Evolutionary conservation across 2,113 vertebrate species (phyloP).

Genomic region (Pollachius pollachius): DNA sequence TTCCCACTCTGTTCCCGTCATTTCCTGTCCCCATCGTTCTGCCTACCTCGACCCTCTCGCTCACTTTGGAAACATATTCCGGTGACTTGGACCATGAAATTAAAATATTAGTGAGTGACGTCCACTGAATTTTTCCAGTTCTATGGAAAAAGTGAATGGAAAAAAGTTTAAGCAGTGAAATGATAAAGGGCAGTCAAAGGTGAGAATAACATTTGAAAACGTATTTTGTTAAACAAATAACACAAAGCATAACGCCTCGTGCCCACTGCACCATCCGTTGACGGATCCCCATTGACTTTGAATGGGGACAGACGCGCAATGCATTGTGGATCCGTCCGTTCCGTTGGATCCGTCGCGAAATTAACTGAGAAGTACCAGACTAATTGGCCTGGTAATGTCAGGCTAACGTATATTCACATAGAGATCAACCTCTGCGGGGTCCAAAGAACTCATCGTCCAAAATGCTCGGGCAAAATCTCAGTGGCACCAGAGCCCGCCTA

Average conservation of each 20-base stretch:
- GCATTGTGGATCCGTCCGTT: too few relatives aligned
- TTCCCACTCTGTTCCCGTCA: background rate
- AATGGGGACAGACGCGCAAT: too few relatives aligned
- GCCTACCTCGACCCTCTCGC: background rate
- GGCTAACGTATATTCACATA: too few relatives aligned
- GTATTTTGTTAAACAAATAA: background rate
- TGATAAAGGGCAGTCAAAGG: slow-evolving; percentile 44
- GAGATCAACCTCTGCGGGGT: too few relatives aligned
- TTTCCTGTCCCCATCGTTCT: background rate
- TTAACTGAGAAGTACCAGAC: too few relatives aligned
- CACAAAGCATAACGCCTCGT: background rate
- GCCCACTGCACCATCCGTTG: too few relatives aligned
- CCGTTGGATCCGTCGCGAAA: too few relatives aligned
- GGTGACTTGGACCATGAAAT: slow-evolving; percentile 76
- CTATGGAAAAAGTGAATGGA: slow-evolving; percentile 40
- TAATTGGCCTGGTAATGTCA: too few relatives aligned
- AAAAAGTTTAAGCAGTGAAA: slow-evolving; percentile 22
- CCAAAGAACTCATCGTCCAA: too few relatives aligned
- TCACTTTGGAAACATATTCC: slow-evolving; percentile 68
- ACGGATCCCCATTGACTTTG: too few relatives aligned
- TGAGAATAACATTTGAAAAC: slow-evolving; percentile 37
- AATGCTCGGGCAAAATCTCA: too few relatives aligned
- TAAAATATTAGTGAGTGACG: slow-evolving; percentile 74
- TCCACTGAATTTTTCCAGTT: slow-evolving; percentile 70
- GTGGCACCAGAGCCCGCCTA: too few relatives aligned